Evolutionary conservation across 2,113 vertebrate species (phyloP).

Genomic region (Scortum barcoo): DNA sequence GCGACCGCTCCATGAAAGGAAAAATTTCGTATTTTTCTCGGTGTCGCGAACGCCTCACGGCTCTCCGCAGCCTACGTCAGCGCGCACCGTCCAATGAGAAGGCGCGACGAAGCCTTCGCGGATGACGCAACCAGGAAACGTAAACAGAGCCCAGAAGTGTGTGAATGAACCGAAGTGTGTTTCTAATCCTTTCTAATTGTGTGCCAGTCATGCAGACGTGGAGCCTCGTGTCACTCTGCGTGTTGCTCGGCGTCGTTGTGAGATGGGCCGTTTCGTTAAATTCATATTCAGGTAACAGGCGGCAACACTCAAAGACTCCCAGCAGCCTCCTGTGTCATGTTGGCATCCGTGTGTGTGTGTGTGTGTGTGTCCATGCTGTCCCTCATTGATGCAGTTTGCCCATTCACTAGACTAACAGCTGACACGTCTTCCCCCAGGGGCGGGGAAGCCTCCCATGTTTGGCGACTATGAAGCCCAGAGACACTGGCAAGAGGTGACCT

Average conservation of each 20-base stretch:
- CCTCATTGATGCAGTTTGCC: slow-evolving; percentile 15
- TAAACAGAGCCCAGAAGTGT: slow-evolving; percentile 11
- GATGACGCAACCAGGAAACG: slow-evolving; percentile 76
- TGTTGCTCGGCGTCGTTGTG: slow-evolving; percentile 87
- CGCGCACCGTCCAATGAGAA: slow-evolving; percentile 58
- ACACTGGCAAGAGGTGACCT: slow-evolving; percentile 98
- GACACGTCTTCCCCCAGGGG: slow-evolving; percentile 83
- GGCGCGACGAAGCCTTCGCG: slow-evolving; percentile 33
- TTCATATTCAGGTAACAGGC: slow-evolving; percentile 92
- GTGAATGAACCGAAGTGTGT: slow-evolving; percentile 8
- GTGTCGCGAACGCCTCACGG: slow-evolving; percentile 6
- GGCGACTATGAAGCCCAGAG: slow-evolving; percentile 99
- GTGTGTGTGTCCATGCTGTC: neutral
- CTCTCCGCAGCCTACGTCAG: slow-evolving; percentile 33
- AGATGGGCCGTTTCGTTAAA: slow-evolving; percentile 96
- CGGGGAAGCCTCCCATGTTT: slow-evolving; percentile 93
- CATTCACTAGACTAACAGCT: slow-evolving; percentile 33
- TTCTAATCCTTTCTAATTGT: too few relatives aligned
- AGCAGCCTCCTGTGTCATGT: too few relatives aligned
- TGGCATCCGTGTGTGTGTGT: slow-evolving; percentile 15
- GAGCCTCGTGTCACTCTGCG: slow-evolving; percentile 84
- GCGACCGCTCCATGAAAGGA: neutral
- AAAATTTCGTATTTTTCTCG: neutral
- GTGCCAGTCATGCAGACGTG: slow-evolving; percentile 92
- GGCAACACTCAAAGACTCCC: neutral